Percentiles rank a stretch among this genome's conserved stretches.
These are phyloP conservation scores for Drosophila varians DNA, from an alignment of 1,140 invertebrate genomes.

Conservation along the genomic window DNA sequence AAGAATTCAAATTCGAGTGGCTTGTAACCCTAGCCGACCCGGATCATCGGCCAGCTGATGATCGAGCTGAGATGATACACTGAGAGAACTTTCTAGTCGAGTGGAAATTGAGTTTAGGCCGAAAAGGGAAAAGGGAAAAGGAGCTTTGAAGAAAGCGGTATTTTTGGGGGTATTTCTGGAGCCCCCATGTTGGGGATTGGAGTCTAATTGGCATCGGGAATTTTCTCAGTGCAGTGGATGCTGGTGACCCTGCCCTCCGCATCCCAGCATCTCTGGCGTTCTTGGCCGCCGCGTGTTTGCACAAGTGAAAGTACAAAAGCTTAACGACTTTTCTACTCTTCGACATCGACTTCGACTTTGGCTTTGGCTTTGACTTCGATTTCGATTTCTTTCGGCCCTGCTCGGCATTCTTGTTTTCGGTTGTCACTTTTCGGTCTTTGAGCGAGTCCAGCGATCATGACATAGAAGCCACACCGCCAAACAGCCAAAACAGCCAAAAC, in stretches of 20 bases:
- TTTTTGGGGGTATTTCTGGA: too few species aligned
- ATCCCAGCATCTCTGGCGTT: conserved; percentile 36
- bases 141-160: too few species aligned
- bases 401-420: not conserved
- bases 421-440: too few species aligned
- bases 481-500: not conserved
- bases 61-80: conserved; percentile 18
- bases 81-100: not conserved
- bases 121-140: too few species aligned
- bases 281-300: conserved; percentile 62
- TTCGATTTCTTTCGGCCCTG: conserved; percentile 26
- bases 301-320: conserved; percentile 75
- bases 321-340: conserved; percentile 46
- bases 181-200: not conserved
- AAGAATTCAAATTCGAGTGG: conserved; percentile 39
- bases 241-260: conserved; percentile 38
- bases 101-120: too few species aligned
- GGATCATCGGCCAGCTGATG: conserved; percentile 2
- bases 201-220: not conserved
- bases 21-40: conserved; percentile 42
- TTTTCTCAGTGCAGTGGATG: conserved; percentile 10
- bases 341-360: conserved; percentile 25
- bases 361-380: conserved; percentile 31
- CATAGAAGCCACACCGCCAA: conserved; percentile 44
- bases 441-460: conserved; percentile 60